Conservation (phyloP, 2,113 vertebrate species). For the Notothenia coriiceps region DNA sequence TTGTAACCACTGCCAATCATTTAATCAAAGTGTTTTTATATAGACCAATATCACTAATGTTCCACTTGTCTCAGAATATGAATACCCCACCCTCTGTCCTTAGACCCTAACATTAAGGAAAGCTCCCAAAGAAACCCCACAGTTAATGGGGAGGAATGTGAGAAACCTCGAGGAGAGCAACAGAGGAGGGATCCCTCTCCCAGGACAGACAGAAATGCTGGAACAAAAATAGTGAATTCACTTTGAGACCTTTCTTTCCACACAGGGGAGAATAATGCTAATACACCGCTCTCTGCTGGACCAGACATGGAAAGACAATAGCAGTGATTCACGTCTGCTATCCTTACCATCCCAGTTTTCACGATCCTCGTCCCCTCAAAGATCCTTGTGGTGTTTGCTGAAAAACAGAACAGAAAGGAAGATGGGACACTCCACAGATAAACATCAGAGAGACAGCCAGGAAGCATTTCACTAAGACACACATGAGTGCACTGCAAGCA, state of each 20-base stretch:
- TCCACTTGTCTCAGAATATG: too few relatives aligned
- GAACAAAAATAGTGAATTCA: neutral
- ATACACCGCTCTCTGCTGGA: conserved; percentile 73
- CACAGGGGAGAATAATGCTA: neutral
- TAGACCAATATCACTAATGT: too few relatives aligned
- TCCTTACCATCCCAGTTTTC: conserved; percentile 97
- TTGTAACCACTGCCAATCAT: neutral
- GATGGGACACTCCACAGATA: neutral
- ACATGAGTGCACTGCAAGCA: conserved; percentile 2
- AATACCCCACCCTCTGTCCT: too few relatives aligned
- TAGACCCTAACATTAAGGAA: too few relatives aligned
- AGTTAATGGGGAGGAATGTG: too few relatives aligned
- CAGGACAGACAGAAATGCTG: too few relatives aligned
- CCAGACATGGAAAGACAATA: conserved; percentile 1
- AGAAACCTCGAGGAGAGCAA: too few relatives aligned
- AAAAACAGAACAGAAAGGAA: conserved; percentile 28
- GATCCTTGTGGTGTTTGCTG: conserved; percentile 97
- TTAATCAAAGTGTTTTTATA: too few relatives aligned
- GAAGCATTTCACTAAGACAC: neutral
- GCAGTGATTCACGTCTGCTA: neutral
- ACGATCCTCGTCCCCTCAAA: conserved; percentile 98
- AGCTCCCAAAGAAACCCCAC: too few relatives aligned
- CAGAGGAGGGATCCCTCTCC: too few relatives aligned
- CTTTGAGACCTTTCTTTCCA: neutral
- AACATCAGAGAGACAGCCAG: conserved; percentile 1